Conservation (phyloP, 2,797 vertebrate species). For the Channallabes apus region DNA sequence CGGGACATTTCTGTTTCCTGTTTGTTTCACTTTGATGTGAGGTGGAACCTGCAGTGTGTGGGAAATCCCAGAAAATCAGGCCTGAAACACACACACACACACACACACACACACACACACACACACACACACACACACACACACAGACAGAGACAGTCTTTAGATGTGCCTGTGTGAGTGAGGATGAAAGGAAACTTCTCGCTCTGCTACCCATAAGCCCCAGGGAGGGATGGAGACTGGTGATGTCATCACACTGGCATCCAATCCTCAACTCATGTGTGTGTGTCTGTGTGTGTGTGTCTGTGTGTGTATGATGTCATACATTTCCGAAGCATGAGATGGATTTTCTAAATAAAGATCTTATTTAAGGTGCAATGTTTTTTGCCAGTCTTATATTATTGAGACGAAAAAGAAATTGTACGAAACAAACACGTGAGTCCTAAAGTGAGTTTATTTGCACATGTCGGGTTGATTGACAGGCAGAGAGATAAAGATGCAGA, state of each 20-base stretch:
- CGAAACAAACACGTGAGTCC: background rate
- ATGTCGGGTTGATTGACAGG: background rate
- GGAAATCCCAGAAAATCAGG: background rate
- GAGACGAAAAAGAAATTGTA: background rate
- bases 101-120: constrained; percentile 10
- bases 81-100: background rate
- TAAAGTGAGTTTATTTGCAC: background rate
- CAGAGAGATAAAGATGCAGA: background rate
- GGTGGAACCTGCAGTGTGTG: background rate
- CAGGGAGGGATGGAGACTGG: constrained; percentile 32
- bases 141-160: background rate
- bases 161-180: constrained; percentile 35
- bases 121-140: no score
- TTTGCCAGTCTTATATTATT: background rate
- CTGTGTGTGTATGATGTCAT: constrained; percentile 29
- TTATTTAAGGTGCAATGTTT: background rate
- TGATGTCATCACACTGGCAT: constrained; percentile 49
- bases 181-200: constrained; percentile 28
- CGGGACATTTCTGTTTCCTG: background rate
- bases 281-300: background rate
- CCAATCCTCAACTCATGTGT: constrained; percentile 35
- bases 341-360: constrained; percentile 11
- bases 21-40: background rate
- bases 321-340: constrained; percentile 21
- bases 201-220: constrained; percentile 14